Conservation (phyloP, 2,113 vertebrate species). For the Lichenostomus cassidix region DNA sequence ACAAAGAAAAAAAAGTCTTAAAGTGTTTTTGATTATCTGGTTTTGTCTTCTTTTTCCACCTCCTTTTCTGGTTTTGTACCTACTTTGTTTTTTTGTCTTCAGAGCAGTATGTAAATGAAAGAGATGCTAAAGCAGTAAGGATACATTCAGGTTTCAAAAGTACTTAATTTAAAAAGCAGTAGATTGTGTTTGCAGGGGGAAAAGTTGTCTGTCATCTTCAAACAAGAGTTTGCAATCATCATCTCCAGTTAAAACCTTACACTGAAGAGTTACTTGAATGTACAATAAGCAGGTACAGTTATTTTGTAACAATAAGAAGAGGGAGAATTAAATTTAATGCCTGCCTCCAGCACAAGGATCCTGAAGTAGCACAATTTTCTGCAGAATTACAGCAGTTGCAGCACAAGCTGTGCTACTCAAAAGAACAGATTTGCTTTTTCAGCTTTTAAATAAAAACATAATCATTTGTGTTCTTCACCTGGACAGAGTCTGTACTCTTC, state of each 20-base stretch:
- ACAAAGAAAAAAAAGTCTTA: accelerated
- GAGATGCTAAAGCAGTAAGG: neutral
- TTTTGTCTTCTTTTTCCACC: neutral
- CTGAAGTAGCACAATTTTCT: neutral
- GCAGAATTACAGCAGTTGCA: neutral
- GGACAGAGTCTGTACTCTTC: neutral
- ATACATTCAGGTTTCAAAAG: neutral
- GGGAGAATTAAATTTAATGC: neutral
- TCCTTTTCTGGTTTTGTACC: neutral
- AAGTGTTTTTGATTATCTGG: neutral
- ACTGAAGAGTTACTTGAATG: neutral
- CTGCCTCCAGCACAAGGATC: neutral
- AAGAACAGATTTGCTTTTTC: neutral
- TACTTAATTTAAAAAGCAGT: neutral
- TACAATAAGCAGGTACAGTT: neutral
- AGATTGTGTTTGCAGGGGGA: neutral
- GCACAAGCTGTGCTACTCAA: neutral
- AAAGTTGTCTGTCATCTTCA: neutral
- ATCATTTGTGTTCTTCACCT: neutral
- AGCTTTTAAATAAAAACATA: neutral
- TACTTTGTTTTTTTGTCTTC: neutral
- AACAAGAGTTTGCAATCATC: neutral
- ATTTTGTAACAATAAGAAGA: neutral
- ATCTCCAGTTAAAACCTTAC: neutral
- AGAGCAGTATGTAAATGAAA: neutral